These are phyloP conservation scores for Aleiodes alternator DNA, from an alignment of 2,888 invertebrate species.

Conservation along the genomic window DNA sequence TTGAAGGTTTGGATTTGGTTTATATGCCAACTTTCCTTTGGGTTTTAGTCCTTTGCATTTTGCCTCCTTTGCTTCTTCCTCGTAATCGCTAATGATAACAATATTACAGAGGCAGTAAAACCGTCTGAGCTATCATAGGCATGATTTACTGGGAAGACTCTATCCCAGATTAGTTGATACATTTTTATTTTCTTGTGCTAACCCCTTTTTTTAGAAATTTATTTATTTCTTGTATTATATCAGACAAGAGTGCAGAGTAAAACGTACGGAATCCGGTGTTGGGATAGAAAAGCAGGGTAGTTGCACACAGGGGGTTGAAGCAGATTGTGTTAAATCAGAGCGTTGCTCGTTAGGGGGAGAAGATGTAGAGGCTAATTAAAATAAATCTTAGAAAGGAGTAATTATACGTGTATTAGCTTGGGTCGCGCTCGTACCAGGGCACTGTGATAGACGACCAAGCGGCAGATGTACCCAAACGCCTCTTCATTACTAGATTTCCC, in stretches of 20 bases:
- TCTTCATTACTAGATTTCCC: constrained; percentile 75
- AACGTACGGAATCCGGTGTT: background rate
- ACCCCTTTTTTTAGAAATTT: background rate
- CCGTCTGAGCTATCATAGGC: constrained; percentile 60
- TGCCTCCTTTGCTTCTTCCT: constrained; percentile 40
- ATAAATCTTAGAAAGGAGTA: constrained; percentile 76
- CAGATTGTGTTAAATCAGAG: constrained; percentile 63
- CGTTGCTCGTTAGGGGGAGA: constrained; percentile 72
- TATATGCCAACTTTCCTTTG: constrained; percentile 21
- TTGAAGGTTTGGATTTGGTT: background rate
- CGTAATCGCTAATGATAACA: constrained; percentile 68
- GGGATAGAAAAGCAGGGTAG: background rate
- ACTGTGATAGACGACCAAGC: constrained; percentile 73
- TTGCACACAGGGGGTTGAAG: constrained; percentile 48
- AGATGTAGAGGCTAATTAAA: constrained; percentile 75
- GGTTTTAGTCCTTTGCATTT: constrained; percentile 14
- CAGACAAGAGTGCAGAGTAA: background rate
- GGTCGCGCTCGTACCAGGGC: constrained; percentile 59
- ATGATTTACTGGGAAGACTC: constrained; percentile 57
- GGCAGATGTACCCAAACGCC: constrained; percentile 75
- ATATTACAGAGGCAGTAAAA: constrained; percentile 58
- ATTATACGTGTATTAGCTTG: constrained; percentile 75
- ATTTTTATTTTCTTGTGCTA: constrained; percentile 16
- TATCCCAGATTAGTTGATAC: constrained; percentile 30
- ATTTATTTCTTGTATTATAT: constrained; percentile 13